These are phyloP conservation scores for Pleuronectes platessa DNA, from an alignment of 2,113 vertebrate genomes.

Conservation along the genomic window DNA sequence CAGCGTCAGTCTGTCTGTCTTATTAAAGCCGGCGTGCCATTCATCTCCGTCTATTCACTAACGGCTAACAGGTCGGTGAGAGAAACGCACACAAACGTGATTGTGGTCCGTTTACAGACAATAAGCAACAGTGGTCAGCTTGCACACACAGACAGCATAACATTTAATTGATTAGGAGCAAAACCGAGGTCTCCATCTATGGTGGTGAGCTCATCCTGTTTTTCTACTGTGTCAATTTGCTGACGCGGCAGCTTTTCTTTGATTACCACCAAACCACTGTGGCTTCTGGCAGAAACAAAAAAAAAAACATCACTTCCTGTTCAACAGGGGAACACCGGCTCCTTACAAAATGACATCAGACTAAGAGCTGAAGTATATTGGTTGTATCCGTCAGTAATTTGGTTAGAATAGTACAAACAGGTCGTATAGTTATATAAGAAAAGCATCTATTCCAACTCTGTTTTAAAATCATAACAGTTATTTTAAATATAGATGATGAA, in stretches of 20 bases:
- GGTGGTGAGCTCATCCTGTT: slow-evolving; percentile 8
- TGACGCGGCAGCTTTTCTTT: not conserved
- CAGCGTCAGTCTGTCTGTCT: slow-evolving; percentile 71
- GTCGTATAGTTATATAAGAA: no score
- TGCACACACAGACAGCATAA: not conserved
- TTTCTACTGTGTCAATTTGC: not conserved
- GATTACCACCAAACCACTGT: slow-evolving; percentile 1
- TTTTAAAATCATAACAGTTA: no score
- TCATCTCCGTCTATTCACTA: slow-evolving; percentile 31
- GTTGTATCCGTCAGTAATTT: no score
- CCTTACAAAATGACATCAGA: no score
- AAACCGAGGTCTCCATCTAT: slow-evolving; percentile 1
- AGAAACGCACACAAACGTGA: not conserved
- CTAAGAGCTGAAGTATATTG: no score
- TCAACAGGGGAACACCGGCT: no score
- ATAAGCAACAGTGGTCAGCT: not conserved
- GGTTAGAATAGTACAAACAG: no score
- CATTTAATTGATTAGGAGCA: not conserved
- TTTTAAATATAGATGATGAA: no score
- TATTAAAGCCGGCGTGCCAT: slow-evolving; percentile 58
- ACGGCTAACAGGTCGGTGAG: slow-evolving; percentile 24
- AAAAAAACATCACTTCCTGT: not conserved
- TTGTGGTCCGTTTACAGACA: not conserved
- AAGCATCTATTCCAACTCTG: no score
- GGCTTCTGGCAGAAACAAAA: slow-evolving; percentile 1